A percentile compares a stretch with the other conserved stretches of the same genome.
Evolutionary conservation across 2,113 vertebrate genomes (phyloP).

Genomic region (Sturnus vulgaris): DNA sequence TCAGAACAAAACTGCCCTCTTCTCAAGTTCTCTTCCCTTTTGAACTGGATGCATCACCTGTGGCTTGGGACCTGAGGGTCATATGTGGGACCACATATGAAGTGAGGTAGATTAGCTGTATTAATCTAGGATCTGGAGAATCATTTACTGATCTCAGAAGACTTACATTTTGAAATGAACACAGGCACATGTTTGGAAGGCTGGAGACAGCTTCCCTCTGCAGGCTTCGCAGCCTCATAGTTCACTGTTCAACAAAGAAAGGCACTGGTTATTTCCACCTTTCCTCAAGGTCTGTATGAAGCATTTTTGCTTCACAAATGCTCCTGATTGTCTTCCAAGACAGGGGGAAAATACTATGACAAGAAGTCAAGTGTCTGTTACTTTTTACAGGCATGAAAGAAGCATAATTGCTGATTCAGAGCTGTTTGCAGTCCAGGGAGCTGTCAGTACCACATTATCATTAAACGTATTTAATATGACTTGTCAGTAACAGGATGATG

Average conservation of each 20-base stretch:
- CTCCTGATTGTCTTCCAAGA: not conserved
- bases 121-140: not conserved
- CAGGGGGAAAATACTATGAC: not conserved
- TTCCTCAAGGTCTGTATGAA: not conserved
- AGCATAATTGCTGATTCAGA: not conserved
- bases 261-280: not conserved
- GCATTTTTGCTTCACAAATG: not conserved
- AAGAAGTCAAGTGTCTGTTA: not conserved
- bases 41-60: not conserved
- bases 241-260: not conserved
- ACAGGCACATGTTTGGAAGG: not conserved
- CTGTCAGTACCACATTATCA: not conserved
- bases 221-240: not conserved
- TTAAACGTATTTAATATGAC: not conserved
- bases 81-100: not conserved
- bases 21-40: not conserved
- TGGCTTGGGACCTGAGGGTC: not conserved
- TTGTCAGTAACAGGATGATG: conserved; percentile 8
- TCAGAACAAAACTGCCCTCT: not conserved
- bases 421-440: not conserved
- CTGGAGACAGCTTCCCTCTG: not conserved
- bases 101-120: not conserved
- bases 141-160: not conserved
- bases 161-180: not conserved
- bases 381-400: not conserved